phyloP scores from a whole-genome alignment of 2,797 vertebrate genomes.

The Aulostomus chinensis region DNA sequence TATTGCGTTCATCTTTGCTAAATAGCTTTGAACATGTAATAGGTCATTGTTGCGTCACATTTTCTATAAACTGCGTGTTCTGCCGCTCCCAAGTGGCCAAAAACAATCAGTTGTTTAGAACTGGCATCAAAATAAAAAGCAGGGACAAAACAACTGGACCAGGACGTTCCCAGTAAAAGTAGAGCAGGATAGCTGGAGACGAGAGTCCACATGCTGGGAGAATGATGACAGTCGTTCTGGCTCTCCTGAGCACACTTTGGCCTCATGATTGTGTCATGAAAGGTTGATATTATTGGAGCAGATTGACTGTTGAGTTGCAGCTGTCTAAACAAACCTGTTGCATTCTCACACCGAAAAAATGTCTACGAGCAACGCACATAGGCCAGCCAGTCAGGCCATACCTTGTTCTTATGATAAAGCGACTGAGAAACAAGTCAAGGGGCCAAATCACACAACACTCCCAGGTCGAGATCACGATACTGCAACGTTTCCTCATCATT shows the following conservation, averaged over 20 bases:
- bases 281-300: conserved; percentile 41
- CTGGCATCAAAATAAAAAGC: background rate
- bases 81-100: background rate
- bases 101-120: background rate
- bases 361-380: conserved; percentile 4
- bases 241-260: conserved; percentile 19
- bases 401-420: conserved; percentile 1
- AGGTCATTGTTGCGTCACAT: background rate
- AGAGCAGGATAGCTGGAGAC: conserved; percentile 24
- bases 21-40: too few relatives aligned
- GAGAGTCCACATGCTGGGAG: conserved; percentile 26
- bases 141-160: conserved; percentile 5
- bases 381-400: conserved; percentile 18
- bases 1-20: background rate
- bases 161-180: too few relatives aligned
- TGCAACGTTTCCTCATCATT: conserved; percentile 28
- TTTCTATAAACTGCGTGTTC: background rate
- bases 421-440: conserved; percentile 3
- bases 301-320: conserved; percentile 35
- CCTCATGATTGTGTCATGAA: conserved; percentile 8
- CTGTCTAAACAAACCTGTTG: conserved; percentile 38
- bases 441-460: conserved; percentile 25
- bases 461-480: too few relatives aligned
- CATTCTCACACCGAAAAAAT: conserved; percentile 9
- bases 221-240: conserved; percentile 22